These are phyloP conservation scores for Odontomachus brunneus DNA, from an alignment of 1,140 invertebrate genomes.

Conservation along the genomic window DNA sequence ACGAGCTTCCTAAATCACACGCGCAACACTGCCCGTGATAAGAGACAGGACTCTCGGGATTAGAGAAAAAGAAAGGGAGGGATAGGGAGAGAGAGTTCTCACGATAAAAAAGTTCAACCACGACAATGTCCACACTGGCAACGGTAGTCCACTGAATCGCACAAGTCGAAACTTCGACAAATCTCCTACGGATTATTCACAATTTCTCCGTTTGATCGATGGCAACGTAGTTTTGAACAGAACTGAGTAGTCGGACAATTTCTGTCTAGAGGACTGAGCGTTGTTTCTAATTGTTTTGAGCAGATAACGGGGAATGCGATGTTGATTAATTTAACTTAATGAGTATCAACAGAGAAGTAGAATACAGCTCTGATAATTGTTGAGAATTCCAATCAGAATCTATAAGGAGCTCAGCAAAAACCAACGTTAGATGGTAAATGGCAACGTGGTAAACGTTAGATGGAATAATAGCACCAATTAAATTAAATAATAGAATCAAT, in stretches of 20 bases:
- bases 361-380: too few relatives aligned
- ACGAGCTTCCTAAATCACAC: conserved; percentile 56
- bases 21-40: conserved; percentile 23
- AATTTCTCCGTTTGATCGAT: background rate
- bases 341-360: too few relatives aligned
- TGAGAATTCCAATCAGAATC: too few relatives aligned
- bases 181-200: background rate
- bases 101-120: conserved; percentile 32
- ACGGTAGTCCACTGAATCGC: background rate
- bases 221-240: background rate
- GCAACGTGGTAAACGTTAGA: too few relatives aligned
- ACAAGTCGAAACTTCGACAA: background rate
- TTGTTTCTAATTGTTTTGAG: too few relatives aligned
- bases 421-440: too few relatives aligned
- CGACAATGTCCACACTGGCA: conserved; percentile 1
- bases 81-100: conserved; percentile 10
- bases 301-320: too few relatives aligned
- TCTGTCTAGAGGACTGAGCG: background rate
- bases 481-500: too few relatives aligned
- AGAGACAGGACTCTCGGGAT: conserved; percentile 34
- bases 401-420: too few relatives aligned
- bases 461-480: too few relatives aligned
- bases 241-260: background rate
- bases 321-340: too few relatives aligned
- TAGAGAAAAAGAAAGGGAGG: conserved; percentile 7